Base-by-base conservation (phyloP, 2,888 invertebrate species). In the Sinodicranocentrus sp. region DNA sequence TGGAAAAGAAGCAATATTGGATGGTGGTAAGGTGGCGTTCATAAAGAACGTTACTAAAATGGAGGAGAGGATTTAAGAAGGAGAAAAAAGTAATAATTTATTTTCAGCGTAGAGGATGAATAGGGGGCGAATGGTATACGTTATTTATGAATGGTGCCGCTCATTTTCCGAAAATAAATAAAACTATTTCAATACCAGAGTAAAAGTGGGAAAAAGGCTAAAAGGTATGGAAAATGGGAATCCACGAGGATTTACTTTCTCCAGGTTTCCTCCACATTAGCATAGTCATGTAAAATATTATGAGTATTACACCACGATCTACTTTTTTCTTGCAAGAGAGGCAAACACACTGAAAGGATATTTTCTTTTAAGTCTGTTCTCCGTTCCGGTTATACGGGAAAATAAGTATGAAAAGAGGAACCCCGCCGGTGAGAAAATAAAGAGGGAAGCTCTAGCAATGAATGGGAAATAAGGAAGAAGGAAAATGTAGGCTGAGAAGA, bases 201-300 rank as follows among this genome's bases (percentile, higher is more conserved):
- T 33, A 10, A 33, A 33, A 44, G 26, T 28, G 61, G 48, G 13
- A 61, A 44, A 73, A 25, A n/a, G n/a, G 19, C 48, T 43, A 68
- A 25, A 57, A 67, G 39, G 61, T 17, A n/a, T 39, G 61, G 72
- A 33, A 61, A 25, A 44, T 43, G 61, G 48, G n/a, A 23, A 44
- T 2, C 43, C 44, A 63, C 28, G n/a, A 13, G 63, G 75, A 63
- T 75, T 61, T 63, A 54, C 65, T 1, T 13, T 33, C 63, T 25
- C 52, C 28, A 21, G 52, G 33, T 33, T 67, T 67, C 44, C 43
- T 67, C n/a, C 19, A 28, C 43, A 44, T 67, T 67, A 67, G 67
- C 67, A 67, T 67, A 44, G 21, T 67, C 43, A 67, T 43, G 67
- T 10, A 67, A 23, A 28, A 23, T 43, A 67, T 23, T 43, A 63